Conservation (phyloP, 2,113 vertebrate genomes). For the Empidonax alnorum region DNA sequence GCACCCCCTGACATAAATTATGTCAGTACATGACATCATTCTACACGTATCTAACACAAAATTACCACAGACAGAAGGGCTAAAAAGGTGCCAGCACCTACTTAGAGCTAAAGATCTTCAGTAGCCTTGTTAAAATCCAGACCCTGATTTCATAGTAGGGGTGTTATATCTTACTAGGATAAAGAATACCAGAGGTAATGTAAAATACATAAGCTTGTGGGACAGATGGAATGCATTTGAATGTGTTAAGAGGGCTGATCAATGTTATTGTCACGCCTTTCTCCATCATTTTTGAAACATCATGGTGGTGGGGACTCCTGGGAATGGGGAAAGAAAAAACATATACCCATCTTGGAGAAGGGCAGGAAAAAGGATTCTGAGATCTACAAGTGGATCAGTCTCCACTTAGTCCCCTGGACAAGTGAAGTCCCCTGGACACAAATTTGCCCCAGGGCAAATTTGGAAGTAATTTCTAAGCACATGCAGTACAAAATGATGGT, state of each 20-base stretch:
- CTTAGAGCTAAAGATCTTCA: not conserved
- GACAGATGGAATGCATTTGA: not conserved
- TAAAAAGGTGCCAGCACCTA: not conserved
- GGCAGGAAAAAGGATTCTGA: not conserved
- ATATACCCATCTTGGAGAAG: not conserved
- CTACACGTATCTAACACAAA: not conserved
- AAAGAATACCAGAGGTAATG: not conserved
- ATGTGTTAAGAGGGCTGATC: not conserved
- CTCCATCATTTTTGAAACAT: not conserved
- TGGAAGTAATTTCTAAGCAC: not conserved
- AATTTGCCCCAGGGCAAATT: not conserved
- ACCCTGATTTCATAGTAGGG: not conserved
- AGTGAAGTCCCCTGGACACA: not conserved
- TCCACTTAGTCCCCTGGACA: not conserved
- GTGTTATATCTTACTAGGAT: not conserved
- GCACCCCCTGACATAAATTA: not conserved
- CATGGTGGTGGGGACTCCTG: rapidly evolving
- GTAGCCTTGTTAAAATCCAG: not conserved
- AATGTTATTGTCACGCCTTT: not conserved
- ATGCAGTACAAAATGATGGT: not conserved
- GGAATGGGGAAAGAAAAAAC: not conserved
- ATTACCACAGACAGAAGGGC: not conserved
- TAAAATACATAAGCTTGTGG: not conserved
- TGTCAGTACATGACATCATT: not conserved
- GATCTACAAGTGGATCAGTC: not conserved